Evolutionary conservation across 2,113 vertebrate species (phyloP).

Genomic region (Calyptommatus sinebrachiatus): DNA sequence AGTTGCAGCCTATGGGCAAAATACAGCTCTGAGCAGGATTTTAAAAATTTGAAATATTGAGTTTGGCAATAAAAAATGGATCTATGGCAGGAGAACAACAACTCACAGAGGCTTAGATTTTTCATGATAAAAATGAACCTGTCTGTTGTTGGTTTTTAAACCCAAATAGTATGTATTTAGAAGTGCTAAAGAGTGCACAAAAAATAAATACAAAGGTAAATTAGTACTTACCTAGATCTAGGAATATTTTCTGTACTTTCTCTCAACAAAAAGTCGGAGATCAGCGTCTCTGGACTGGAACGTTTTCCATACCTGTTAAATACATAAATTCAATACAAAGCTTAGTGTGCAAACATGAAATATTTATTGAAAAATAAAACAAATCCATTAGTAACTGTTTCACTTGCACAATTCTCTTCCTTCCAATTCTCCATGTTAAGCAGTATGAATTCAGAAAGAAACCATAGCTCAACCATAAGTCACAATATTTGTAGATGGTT

Average conservation of each 20-base stretch:
- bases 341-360: slow-evolving; percentile 4
- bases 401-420: neutral
- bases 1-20: no score
- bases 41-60: no score
- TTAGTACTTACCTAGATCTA: slow-evolving; percentile 79
- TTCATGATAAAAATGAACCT: neutral
- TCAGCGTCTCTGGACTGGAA: slow-evolving; percentile 87
- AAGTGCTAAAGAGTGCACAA: neutral
- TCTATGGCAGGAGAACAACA: neutral
- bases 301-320: slow-evolving; percentile 90
- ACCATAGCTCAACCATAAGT: neutral
- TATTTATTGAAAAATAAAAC: neutral
- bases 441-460: neutral
- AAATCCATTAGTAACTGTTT: neutral
- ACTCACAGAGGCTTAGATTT: neutral
- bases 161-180: no score
- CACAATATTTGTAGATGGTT: neutral
- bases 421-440: neutral
- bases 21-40: no score
- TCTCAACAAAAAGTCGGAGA: slow-evolving; percentile 90
- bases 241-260: slow-evolving; percentile 88
- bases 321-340: neutral
- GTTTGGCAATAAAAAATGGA: neutral
- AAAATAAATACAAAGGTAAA: neutral
- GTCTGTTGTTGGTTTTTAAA: neutral